Conservation (phyloP, 30 jellyfish, hydroid and myxozoan genomes). For the Chironex yamaguchii region DNA sequence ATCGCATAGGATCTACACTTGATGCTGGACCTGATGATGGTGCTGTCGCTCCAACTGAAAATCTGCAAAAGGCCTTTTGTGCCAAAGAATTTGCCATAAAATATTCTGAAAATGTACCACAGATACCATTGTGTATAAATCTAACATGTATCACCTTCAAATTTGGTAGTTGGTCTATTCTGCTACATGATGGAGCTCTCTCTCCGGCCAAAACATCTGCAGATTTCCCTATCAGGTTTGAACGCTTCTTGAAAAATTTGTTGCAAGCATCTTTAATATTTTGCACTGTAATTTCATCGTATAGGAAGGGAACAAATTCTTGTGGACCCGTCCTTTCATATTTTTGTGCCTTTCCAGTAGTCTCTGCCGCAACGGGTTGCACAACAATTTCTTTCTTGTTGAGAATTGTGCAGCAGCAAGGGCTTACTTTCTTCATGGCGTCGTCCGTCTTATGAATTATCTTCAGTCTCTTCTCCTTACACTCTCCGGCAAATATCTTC, state of each 20-base stretch:
- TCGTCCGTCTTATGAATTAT: neutral
- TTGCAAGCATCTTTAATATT: constrained; percentile 28
- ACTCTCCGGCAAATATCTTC: constrained; percentile 16
- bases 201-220: constrained; percentile 51
- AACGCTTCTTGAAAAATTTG: neutral
- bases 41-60: too few species aligned
- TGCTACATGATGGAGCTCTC: constrained; percentile 53
- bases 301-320: constrained; percentile 31
- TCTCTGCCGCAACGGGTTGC: constrained; percentile 33
- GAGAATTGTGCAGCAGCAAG: constrained; percentile 9
- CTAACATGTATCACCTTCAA: constrained; percentile 43
- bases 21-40: too few species aligned
- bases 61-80: too few species aligned
- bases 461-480: constrained; percentile 4
- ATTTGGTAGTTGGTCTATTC: constrained; percentile 20
- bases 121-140: constrained; percentile 15
- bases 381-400: constrained; percentile 40
- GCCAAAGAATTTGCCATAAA: neutral
- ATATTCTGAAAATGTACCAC: neutral
- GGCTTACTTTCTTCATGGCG: neutral
- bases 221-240: constrained; percentile 18
- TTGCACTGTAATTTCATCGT: constrained; percentile 29
- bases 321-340: constrained; percentile 55
- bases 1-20: too few species aligned
- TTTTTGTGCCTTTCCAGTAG: constrained; percentile 67